Evolutionary conservation across 2,888 invertebrate genomes (phyloP).

Genomic region (Megalurothrips usitatus): DNA sequence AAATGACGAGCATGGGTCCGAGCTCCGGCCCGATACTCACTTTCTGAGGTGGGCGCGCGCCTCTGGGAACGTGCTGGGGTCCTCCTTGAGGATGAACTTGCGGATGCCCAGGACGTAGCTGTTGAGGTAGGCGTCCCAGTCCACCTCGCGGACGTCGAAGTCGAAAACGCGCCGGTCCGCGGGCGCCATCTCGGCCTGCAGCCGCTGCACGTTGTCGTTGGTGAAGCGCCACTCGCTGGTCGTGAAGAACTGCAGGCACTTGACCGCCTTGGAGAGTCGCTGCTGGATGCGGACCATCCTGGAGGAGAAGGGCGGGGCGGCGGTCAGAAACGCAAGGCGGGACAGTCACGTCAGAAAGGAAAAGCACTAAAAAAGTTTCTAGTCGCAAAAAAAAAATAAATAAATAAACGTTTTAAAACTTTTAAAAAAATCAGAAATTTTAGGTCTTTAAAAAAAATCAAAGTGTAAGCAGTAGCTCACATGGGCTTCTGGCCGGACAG

Average conservation of each 20-base stretch:
- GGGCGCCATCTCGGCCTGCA: conserved; percentile 43
- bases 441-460: not conserved
- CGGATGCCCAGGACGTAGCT: conserved; percentile 53
- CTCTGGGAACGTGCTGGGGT: conserved; percentile 46
- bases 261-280: conserved; percentile 49
- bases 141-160: conserved; percentile 49
- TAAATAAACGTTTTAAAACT: too few relatives aligned
- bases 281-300: conserved; percentile 53
- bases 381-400: not conserved
- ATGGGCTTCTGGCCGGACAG: conserved; percentile 52
- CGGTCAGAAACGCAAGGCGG: not conserved
- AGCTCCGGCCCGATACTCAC: conserved; percentile 39
- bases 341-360: not conserved
- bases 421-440: not conserved
- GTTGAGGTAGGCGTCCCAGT: conserved; percentile 53
- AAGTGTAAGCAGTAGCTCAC: conserved; percentile 40
- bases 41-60: conserved; percentile 45
- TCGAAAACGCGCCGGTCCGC: conserved; percentile 48
- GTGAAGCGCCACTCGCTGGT: conserved; percentile 51
- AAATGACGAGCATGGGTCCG: not conserved
- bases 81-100: conserved; percentile 52
- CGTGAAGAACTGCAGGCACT: conserved; percentile 53
- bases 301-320: conserved; percentile 33
- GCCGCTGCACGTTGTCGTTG: conserved; percentile 45
- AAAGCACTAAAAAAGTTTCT: not conserved